phyloP scores from a whole-genome alignment of 2,888 invertebrate species.

The Hemicrepidius hirtus region DNA sequence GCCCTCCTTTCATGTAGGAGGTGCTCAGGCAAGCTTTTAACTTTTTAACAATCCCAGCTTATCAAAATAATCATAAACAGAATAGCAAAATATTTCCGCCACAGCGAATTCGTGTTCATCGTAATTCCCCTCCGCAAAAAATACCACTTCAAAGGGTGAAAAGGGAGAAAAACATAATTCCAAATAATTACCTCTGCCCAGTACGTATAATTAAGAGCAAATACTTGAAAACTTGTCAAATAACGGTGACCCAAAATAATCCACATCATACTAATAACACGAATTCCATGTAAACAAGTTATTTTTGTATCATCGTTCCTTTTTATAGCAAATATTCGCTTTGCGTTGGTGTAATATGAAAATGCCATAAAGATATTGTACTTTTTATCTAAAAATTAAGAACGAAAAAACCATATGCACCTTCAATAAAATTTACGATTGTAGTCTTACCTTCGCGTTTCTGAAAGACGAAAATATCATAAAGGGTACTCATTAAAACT shows the following conservation, averaged over 20 bases:
- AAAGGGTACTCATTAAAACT: constrained; percentile 44
- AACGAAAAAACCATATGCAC: not conserved
- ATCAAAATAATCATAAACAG: too few relatives aligned
- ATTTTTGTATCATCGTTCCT: constrained; percentile 60
- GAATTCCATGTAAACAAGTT: constrained; percentile 70
- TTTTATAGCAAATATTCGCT: constrained; percentile 67
- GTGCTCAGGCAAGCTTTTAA: too few relatives aligned
- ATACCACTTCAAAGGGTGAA: not conserved
- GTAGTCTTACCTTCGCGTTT: constrained; percentile 35
- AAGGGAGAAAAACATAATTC: too few relatives aligned
- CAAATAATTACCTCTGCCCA: constrained; percentile 45
- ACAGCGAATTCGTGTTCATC: too few relatives aligned
- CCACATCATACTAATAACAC: constrained; percentile 71
- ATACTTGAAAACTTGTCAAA: constrained; percentile 40
- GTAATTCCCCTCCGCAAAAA: not conserved
- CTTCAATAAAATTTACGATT: not conserved
- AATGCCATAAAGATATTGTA: constrained; percentile 58
- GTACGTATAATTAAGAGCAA: constrained; percentile 47
- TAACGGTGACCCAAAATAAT: constrained; percentile 71
- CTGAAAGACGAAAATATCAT: constrained; percentile 51
- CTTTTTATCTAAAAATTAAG: constrained; percentile 12
- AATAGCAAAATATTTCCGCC: too few relatives aligned
- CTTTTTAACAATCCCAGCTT: too few relatives aligned
- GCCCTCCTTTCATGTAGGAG: too few relatives aligned
- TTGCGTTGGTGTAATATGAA: constrained; percentile 70